Evolutionary conservation across 2,888 invertebrate genomes (phyloP), one percentile per base, ranked within the genome.

Genomic region (Folsomia candida): DNA sequence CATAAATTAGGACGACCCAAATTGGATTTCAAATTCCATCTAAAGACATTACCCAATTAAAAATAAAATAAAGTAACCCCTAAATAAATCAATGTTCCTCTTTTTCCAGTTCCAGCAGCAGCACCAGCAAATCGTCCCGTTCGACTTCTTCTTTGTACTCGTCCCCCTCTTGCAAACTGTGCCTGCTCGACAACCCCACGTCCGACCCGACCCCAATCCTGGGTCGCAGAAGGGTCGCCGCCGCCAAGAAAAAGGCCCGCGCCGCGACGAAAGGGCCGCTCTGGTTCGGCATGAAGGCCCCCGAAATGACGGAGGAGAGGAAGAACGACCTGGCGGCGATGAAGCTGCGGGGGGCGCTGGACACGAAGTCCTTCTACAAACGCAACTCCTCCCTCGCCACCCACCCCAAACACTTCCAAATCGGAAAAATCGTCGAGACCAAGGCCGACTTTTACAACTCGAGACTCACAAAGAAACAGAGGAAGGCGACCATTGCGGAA

Each of bases 331-430:
- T 99, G 14, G 89, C 92, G 84, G 86, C 97, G 14, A 85, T 99
- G 1, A 91, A 93, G 84, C 96, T 98, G 96, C 88, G 98, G 80
- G 91, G 93, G 0, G 92, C 88, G 0, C 84, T 97, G 14, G 91
- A 98, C 85, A 93, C 96, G 0, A 96, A 96, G 83, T 90, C 90
- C 78, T 97, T 97, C 84, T 98, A 97, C 85, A 97, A 97, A 83
- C 92, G 92, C 81, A 94, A 93, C 82, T 93, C 94, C 81, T n/a
- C n/a, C n/a, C 86, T 91, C 78, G 90, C 91, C 84, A 89, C 88
- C 1, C 81, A 94, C 37, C 97, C 97, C 0, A 97, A 97, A 84
- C 97, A 93, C 83, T 97, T 97, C 84, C 93, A 94, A 87, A 92
- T 93, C 78, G 87, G 86, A 24, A 83, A 82, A 51, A 84, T 87